Evolutionary conservation across 2,888 invertebrate species (phyloP).

Genomic region (Neoaliturus tenellus): DNA sequence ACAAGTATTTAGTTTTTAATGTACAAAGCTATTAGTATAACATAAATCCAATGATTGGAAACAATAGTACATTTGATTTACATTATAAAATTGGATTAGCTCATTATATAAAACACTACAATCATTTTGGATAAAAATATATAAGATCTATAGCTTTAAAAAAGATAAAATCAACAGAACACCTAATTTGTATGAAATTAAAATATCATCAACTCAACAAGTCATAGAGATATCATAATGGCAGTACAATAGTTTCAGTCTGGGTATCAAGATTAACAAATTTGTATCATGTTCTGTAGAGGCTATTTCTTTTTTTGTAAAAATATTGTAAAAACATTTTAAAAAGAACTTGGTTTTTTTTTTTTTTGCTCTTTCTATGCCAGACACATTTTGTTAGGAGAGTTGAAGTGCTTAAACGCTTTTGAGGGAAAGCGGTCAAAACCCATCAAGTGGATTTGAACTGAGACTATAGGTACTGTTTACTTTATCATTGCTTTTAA

Average conservation of each 20-base stretch:
- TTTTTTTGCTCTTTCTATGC: too few relatives aligned
- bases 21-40: background rate
- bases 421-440: too few relatives aligned
- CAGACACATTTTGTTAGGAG: too few relatives aligned
- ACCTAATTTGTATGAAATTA: background rate
- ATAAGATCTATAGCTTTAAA: background rate
- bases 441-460: too few relatives aligned
- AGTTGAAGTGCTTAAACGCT: too few relatives aligned
- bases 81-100: background rate
- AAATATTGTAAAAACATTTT: too few relatives aligned
- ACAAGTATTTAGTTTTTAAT: background rate
- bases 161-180: background rate
- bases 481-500: too few relatives aligned
- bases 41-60: background rate
- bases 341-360: too few relatives aligned
- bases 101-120: background rate
- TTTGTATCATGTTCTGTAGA: too few relatives aligned
- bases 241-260: constrained; percentile 16
- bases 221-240: background rate
- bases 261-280: background rate
- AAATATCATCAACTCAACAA: too few relatives aligned
- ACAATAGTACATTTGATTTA: background rate
- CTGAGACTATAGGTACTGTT: too few relatives aligned
- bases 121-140: background rate
- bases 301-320: too few relatives aligned